Conservation (phyloP, 2,888 invertebrate species). For the Panopea generosa region DNA sequence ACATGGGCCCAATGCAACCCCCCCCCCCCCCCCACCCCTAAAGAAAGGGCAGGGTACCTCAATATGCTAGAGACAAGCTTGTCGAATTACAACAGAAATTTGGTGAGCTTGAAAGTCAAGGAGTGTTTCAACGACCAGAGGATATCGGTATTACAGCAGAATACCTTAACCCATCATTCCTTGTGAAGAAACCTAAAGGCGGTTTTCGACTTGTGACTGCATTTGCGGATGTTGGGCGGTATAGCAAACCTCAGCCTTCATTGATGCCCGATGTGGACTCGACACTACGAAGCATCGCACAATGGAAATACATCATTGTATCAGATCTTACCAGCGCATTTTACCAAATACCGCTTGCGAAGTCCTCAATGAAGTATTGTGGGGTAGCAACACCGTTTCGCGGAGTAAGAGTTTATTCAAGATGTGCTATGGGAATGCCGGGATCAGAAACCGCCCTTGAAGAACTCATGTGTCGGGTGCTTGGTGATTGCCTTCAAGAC, state of each 20-base stretch:
- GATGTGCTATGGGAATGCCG: constrained; percentile 69
- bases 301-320: constrained; percentile 63
- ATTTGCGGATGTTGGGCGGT: constrained; percentile 61
- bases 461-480: constrained; percentile 58
- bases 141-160: constrained; percentile 53
- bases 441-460: constrained; percentile 64
- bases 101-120: constrained; percentile 64
- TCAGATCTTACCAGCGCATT: constrained; percentile 64
- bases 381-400: constrained; percentile 58
- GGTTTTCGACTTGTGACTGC: constrained; percentile 65
- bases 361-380: constrained; percentile 55
- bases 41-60: constrained; percentile 65
- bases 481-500: constrained; percentile 55
- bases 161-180: constrained; percentile 70
- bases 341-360: constrained; percentile 61
- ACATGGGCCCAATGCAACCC: constrained; percentile 67
- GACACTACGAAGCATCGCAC: constrained; percentile 49
- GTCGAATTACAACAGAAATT: constrained; percentile 59
- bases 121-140: constrained; percentile 61
- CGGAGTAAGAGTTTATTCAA: constrained; percentile 55
- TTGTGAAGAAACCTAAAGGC: constrained; percentile 64
- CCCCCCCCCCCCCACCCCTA: too few relatives aligned
- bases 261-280: constrained; percentile 56
- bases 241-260: constrained; percentile 64
- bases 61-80: constrained; percentile 59